Evolutionary conservation across 64 coral and sea anemone genomes (phyloP), one percentile per base, ranked within the genome.

Genomic region (Montipora capricornis): DNA sequence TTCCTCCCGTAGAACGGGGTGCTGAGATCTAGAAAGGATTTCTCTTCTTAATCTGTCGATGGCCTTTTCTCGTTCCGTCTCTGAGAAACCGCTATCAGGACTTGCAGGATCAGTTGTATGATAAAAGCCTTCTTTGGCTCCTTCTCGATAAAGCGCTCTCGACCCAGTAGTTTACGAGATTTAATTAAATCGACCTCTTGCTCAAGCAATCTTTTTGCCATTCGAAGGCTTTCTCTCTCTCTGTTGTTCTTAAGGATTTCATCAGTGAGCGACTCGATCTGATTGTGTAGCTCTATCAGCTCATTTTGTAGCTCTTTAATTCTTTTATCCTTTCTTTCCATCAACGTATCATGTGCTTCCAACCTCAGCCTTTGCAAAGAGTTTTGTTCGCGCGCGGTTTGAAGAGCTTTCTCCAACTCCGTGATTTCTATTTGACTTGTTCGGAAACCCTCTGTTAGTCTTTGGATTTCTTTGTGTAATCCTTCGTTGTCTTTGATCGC

Each of bases 301-400:
- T 98, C 96, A 16, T 90, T 91, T 79, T 92, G 96, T 49, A 97
- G 84, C 64, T 92, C 83, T 94, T 89, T 97, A 49, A 97, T 95
- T 85, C 87, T 91, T 47, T 95, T 93, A 59, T 97, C 96, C 45
- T 97, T 97, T 62, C 84, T 73, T 17, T 87, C 89, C 22, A 94
- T 92, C 46, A 97, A 78, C 0, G 89, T 84, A 83, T 89, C 89
- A 22, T 91, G 74, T 26, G 80, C 90, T 6, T 95, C 93, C 22
- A 94, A 51, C 73, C 79, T 67, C 74, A 89, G 75, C 49, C 86
- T 94, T 82, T 97, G 96, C 64, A 97, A 69, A 17, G 77, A 87
- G 20, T 73, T 77, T 77, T 95, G 89, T 6, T 98, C 93, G 3
- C 80, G 93, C 13, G 84, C 88, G 73, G 58, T 80, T 77, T 83